phyloP scores from a whole-genome alignment of 2,888 invertebrate genomes.

The Polydrusus tereticollis region DNA sequence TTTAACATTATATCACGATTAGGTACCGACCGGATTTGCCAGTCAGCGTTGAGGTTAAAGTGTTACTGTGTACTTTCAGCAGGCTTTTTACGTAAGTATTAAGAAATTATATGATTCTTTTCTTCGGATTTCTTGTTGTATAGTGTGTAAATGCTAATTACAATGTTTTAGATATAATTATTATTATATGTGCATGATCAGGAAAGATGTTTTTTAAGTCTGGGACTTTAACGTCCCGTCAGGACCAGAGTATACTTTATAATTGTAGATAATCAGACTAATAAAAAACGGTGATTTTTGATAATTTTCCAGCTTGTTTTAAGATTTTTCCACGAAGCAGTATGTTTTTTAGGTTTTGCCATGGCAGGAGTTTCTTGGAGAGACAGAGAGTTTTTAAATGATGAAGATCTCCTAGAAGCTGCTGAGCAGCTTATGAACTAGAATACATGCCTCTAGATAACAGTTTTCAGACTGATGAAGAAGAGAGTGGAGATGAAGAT shows the following conservation, averaged over 20 bases:
- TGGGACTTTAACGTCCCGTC: not conserved
- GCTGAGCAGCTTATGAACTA: not conserved
- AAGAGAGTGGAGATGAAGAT: constrained; percentile 7
- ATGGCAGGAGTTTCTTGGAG: too few relatives aligned
- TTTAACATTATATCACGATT: not conserved
- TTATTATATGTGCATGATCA: not conserved
- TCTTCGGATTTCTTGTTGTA: not conserved
- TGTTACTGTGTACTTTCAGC: not conserved
- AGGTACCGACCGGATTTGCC: not conserved
- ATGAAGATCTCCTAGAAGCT: not conserved
- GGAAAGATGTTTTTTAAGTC: not conserved
- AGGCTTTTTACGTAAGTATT: not conserved
- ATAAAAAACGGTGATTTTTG: not conserved
- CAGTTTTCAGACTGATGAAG: constrained; percentile 5
- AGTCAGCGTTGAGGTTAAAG: not conserved
- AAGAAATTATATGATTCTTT: not conserved
- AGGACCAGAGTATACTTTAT: too few relatives aligned
- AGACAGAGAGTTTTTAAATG: constrained; percentile 7
- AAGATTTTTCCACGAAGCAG: not conserved
- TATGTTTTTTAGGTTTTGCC: not conserved
- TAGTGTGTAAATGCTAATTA: not conserved
- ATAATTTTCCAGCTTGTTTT: not conserved
- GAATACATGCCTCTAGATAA: not conserved
- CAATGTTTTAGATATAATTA: not conserved
- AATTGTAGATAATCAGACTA: not conserved